Evolutionary conservation across 2,797 vertebrate species (phyloP), one percentile per base, ranked within the genome.

Genomic region (Lepilemur septentrionalis): DNA sequence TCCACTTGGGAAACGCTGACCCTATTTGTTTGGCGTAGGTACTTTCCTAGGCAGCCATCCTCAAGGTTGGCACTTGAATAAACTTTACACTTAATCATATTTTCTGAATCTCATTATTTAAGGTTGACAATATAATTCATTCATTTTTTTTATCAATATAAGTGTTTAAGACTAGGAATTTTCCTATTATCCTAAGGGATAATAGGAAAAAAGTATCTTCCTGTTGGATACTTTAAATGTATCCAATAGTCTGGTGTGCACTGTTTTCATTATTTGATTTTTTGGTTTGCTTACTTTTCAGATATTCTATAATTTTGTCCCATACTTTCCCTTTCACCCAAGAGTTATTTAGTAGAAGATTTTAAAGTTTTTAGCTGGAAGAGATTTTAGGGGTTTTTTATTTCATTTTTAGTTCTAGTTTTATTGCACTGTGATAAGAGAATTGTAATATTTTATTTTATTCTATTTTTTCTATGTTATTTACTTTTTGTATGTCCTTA

Each of bases 401-500:
- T 76, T 59, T 81, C 50, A 8, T 38, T 90, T 87, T 93, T 30
- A 84, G 84, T 86, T 85, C n/a, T 91, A 50, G 55, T 75, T 89
- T 89, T 59, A 82, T 46, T 91, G 55, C 3, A 72, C 30, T 67
- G 3, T 73, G 11, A 32, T 79, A 90, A 84, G 78, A 75, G 10
- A 78, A 18, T 57, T 87, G 7, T 73, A 86, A 50, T 82, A 30
- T 61, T 97, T 80, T 72, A 43, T 81, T 91, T 18, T 88, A 28
- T 50, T 81, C 38, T 55, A 46, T 72, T 93, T 81, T 61, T n/a
- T 69, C 93, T 76, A 92, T 78, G 15, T 48, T 80, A 4, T 32
- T 95, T 75, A 72, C 38, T 90, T 43, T 93, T 93, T 67, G 72
- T 70, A 32, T 85, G 35, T 75, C 38, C 17, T 95, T 93, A 46